These are phyloP conservation scores for Euplagia quadripunctaria DNA, from an alignment of 2,888 invertebrate genomes.

Conservation along the genomic window DNA sequence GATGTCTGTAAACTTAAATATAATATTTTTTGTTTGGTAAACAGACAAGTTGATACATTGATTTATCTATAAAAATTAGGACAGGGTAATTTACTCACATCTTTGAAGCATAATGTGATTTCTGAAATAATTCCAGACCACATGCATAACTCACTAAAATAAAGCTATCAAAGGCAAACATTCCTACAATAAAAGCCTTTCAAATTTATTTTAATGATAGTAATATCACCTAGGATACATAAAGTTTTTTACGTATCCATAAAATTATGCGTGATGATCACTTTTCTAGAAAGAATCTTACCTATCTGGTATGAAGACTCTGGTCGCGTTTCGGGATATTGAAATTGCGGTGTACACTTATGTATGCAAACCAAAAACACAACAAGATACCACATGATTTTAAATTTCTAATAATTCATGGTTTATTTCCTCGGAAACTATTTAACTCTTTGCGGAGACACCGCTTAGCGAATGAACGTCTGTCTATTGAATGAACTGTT, in stretches of 20 bases:
- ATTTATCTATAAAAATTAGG: not conserved
- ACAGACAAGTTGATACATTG: too few species aligned
- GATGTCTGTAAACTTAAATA: not conserved
- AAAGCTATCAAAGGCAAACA: not conserved
- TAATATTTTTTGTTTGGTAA: too few species aligned
- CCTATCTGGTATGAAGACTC: conserved; percentile 72
- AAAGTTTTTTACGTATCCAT: not conserved
- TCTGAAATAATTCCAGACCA: not conserved
- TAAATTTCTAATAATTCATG: conserved; percentile 33
- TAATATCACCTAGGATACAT: not conserved
- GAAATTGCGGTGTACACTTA: conserved; percentile 60
- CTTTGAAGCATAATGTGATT: not conserved
- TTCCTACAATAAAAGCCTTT: not conserved
- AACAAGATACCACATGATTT: conserved; percentile 55
- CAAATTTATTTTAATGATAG: not conserved
- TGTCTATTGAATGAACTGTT: conserved; percentile 47
- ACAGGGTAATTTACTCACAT: not conserved
- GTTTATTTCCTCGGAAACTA: conserved; percentile 29
- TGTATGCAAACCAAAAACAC: conserved; percentile 51
- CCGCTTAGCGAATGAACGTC: conserved; percentile 54
- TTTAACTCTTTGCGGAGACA: conserved; percentile 46
- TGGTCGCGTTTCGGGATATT: conserved; percentile 48
- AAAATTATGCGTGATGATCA: not conserved
- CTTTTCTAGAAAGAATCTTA: conserved; percentile 50
- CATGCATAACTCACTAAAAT: not conserved